Base-by-base conservation (phyloP, 1,140 invertebrate species). In the Drosophila sp. region DNA sequence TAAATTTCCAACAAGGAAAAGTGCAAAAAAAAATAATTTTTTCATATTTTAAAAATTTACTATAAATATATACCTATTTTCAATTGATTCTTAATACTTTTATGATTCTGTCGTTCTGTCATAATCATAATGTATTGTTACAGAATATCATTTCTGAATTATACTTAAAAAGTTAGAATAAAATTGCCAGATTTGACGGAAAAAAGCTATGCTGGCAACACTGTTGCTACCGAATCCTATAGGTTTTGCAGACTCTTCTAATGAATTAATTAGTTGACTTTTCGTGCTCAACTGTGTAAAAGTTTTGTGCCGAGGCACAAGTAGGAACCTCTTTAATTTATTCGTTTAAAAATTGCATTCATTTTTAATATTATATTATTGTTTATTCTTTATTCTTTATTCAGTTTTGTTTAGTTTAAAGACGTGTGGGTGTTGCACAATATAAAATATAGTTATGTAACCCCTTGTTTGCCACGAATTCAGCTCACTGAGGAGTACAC, bases 211-310 rank as follows among this genome's bases (percentile, higher is more conserved):
- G 21, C 21, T 21, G 21, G 21, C 21, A 21, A 21, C 21, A 21
- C 21, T 21, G 4, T 2, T 2, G 21, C 21, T 21, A 1, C 4
- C 21, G 1, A 21, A 4, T 21, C 1, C 21, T 21, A 4, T 21
- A 21, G 4, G 1, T 21, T 21, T 1, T 21, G 21, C 32, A 46
- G 27, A 38, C 53, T 67, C 34, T 41, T 51, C 78, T 76, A 86
- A 82, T 87, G 82, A 86, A 86, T 86, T 87, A 86, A 86, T 86
- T 86, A 86, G 82, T 87, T 72, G 74, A 81, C 65, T 80, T 86
- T 70, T 38, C 29, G 54, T 54, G 40, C 34, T 46, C 51, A 40
- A 21, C 62, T 51, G 45, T 50, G 43, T 50, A 34, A 81, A 63
- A 62, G 63, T 64, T 61, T 41, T 61, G 29, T 38, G 11, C 11